phyloP scores from a whole-genome alignment of 2,113 vertebrate species.

The Chamaea fasciata region DNA sequence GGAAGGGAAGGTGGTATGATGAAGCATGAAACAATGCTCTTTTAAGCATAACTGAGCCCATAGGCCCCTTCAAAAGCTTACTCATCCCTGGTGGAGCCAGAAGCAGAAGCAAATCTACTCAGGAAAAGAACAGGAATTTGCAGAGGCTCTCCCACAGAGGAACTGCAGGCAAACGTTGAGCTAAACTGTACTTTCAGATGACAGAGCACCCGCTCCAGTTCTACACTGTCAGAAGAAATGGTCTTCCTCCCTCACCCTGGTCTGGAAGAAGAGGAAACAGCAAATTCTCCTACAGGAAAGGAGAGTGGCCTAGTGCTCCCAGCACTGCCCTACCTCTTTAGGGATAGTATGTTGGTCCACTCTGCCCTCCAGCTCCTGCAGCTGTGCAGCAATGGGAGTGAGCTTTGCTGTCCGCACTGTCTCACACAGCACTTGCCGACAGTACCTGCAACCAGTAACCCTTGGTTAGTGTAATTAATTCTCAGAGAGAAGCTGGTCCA shows the following conservation, averaged over 20 bases:
- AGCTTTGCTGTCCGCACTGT: slow-evolving; percentile 90
- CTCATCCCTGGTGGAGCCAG: background rate
- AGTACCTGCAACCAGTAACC: slow-evolving; percentile 79
- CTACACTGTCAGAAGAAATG: background rate
- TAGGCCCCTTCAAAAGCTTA: background rate
- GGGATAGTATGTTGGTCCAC: slow-evolving; percentile 88
- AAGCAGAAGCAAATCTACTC: background rate
- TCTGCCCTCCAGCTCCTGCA: slow-evolving; percentile 92
- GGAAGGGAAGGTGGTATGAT: background rate
- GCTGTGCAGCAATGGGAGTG: slow-evolving; percentile 87
- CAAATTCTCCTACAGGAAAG: background rate
- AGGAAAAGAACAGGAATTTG: background rate
- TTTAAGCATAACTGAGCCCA: background rate
- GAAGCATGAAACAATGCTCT: background rate
- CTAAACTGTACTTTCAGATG: background rate
- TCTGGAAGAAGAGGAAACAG: background rate
- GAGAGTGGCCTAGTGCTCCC: background rate
- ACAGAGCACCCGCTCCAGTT: background rate
- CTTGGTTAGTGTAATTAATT: background rate
- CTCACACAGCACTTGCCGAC: slow-evolving; percentile 89
- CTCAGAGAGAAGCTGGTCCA: background rate
- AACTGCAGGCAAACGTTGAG: background rate
- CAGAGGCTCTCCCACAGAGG: background rate
- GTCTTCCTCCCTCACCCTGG: background rate
- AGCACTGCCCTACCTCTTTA: slow-evolving; percentile 82